Evolutionary conservation across 2,797 vertebrate species (phyloP).

Genomic region (Catamblyrhynchus diadema): DNA sequence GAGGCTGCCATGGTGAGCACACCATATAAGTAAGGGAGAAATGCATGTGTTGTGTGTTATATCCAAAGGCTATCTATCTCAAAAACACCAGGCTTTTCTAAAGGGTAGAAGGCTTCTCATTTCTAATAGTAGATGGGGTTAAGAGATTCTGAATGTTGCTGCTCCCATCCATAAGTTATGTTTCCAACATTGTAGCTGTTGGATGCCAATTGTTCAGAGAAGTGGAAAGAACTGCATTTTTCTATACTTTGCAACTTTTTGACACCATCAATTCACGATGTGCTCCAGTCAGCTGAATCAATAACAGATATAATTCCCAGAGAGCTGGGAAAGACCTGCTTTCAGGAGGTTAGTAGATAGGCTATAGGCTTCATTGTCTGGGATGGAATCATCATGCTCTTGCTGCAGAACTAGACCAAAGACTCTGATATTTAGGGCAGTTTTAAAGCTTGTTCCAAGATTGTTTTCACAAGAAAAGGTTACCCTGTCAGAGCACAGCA

Average conservation of each 20-base stretch:
- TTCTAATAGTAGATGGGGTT: neutral
- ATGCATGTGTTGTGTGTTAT: neutral
- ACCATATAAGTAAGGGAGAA: neutral
- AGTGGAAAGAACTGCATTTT: neutral
- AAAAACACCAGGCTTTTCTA: neutral
- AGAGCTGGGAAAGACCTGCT: neutral
- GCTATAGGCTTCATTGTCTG: neutral
- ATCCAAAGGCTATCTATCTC: neutral
- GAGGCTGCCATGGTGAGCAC: neutral
- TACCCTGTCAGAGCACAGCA: conserved; percentile 13
- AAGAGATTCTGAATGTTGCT: neutral
- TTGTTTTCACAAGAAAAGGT: conserved; percentile 31
- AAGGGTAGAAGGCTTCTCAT: neutral
- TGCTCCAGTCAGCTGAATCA: neutral
- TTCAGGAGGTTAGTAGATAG: neutral
- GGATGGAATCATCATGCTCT: neutral
- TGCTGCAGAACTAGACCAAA: neutral
- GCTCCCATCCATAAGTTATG: neutral
- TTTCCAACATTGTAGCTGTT: neutral
- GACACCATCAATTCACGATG: neutral
- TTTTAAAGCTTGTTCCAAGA: conserved; percentile 22
- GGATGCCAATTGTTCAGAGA: neutral
- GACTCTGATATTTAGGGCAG: neutral
- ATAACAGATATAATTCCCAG: neutral
- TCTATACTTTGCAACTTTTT: neutral